Evolutionary conservation across 2,797 vertebrate genomes (phyloP).

Genomic region (Odontamblyopus lacepedii): DNA sequence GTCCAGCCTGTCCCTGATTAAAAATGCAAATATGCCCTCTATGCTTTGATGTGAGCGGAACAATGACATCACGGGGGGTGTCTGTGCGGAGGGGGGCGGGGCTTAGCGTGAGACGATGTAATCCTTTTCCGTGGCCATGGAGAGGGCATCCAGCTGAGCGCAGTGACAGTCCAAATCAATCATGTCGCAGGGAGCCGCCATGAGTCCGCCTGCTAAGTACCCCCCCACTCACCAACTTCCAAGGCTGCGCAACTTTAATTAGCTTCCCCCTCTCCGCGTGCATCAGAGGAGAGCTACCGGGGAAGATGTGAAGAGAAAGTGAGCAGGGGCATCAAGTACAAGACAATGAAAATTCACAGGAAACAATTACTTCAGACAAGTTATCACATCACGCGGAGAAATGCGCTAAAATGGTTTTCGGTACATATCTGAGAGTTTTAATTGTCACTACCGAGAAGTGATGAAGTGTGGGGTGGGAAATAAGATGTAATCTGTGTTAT

Average conservation of each 20-base stretch:
- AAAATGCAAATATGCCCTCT: slow-evolving; percentile 87
- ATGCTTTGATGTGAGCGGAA: slow-evolving; percentile 90
- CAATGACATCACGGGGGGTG: slow-evolving; percentile 76
- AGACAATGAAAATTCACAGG: slow-evolving; percentile 20
- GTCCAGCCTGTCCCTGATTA: slow-evolving; percentile 82
- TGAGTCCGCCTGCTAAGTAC: slow-evolving; percentile 71
- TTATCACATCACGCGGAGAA: slow-evolving; percentile 8
- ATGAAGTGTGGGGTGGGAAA: background rate
- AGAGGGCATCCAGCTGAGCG: slow-evolving; percentile 88
- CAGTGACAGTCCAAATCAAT: slow-evolving; percentile 93
- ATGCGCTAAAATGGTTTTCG: slow-evolving; percentile 6
- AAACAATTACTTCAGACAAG: slow-evolving; percentile 29
- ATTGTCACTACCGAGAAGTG: background rate
- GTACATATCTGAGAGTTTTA: background rate
- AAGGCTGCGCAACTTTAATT: slow-evolving; percentile 87
- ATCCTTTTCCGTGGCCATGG: slow-evolving; percentile 89
- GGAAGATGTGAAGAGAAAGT: slow-evolving; percentile 51
- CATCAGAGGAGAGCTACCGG: slow-evolving; percentile 65
- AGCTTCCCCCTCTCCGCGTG: slow-evolving; percentile 75
- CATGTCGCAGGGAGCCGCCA: slow-evolving; percentile 79
- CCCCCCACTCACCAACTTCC: slow-evolving; percentile 69
- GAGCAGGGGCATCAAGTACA: slow-evolving; percentile 40
- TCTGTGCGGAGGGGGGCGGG: slow-evolving; percentile 47
- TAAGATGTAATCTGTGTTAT: background rate
- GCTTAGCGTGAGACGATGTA: slow-evolving; percentile 85